Base-by-base conservation (phyloP, 2,797 vertebrate species). In the Gymnoscopelus braueri region DNA sequence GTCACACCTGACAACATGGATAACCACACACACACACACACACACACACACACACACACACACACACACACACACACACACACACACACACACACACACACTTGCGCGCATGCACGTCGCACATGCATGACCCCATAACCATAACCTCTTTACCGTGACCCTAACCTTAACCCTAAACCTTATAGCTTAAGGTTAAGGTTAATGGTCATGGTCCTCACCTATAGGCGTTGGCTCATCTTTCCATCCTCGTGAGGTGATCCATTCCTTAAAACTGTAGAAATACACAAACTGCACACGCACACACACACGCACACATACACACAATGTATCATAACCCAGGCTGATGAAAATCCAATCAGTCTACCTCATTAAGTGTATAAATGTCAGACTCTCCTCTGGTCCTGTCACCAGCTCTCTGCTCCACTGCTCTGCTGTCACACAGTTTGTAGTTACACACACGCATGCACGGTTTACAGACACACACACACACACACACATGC, bases 81-180 rank as follows among this genome's bases (percentile, higher is more conserved):
- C 4, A 53, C 32, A 26, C 10, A 70, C 11, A 56, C 29, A 9
- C 0, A 53, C 32, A 26, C 10, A 70, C 11, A 56, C 29, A 9
- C 0, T n/a, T n/a, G n/a, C 0, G 51, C 82, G 5, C 74, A 95
- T 93, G 93, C 93, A 81, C 94, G 94, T 73, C 95, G 95, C 68
- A 94, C 94, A 1, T 23, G 11, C 39, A 44, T 44, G 39, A 44
- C 39, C 7, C 39, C 39, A 35, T 35, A 35, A 10, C 39, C 6
- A 1, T 44, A 10, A 44, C 39, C 39, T 44, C 7, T 35, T 35
- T 6, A 35, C 32, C 5, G 5, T 35, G 5, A 35, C 32, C 32
- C 5, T 35, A 35, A 35, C 26, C 26, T 29, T 29, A 29, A 29
- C 32, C 32, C 39, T 44, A 44, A 8, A 44, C 39, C 39, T 44